Evolutionary conservation across 2,113 vertebrate species (phyloP), one percentile per base, ranked within the genome.

Genomic region (Piprites chloris): DNA sequence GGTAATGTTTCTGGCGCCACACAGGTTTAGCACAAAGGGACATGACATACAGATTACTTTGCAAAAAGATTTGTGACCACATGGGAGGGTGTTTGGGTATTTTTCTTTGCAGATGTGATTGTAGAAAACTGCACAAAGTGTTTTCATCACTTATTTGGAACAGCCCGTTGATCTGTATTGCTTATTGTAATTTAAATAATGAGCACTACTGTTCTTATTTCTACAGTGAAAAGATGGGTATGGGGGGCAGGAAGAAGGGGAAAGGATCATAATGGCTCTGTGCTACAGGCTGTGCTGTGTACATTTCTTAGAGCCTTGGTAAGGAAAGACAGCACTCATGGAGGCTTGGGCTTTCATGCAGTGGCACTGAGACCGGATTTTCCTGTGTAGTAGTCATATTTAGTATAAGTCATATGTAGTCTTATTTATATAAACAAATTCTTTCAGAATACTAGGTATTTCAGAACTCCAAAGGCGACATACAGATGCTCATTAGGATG

Each of bases 1-100:
- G 99, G 99, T 99, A 98, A 91, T 5, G 33, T 12, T 44, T 20
- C 35, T 76, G 47, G 32, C 66, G 59, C 33, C 24, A 28, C 47
- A 26, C 8, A n/a, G 56, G 39, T 67, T 84, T 32, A n/a, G 50
- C 47, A 5, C 4, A 30, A 53, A 24, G n/a, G 21, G 42, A 41
- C 2, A 1, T 11, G 21, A 35, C 7, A 10, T 4, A 33, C 15
- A 19, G 33, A 37, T 41, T 5, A 20, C 32, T 19, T 81, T 26
- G 7, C 35, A 30, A 28, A 66, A 56, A 49, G 10, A 9, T 63
- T 62, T 47, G 49, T 56, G 42, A 56, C 24, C 30, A 4, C 27
- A 4, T 22, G 7, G 6, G 3, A 9, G 58, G 32, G 8, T 19
- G 8, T 50, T 62, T 14, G 28, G 9, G 19, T 46, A 14, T 14